A percentile compares a stretch with the other conserved stretches of the same genome.
Evolutionary conservation across 2,113 vertebrate genomes (phyloP).

Genomic region (Anas platyrhynchos): DNA sequence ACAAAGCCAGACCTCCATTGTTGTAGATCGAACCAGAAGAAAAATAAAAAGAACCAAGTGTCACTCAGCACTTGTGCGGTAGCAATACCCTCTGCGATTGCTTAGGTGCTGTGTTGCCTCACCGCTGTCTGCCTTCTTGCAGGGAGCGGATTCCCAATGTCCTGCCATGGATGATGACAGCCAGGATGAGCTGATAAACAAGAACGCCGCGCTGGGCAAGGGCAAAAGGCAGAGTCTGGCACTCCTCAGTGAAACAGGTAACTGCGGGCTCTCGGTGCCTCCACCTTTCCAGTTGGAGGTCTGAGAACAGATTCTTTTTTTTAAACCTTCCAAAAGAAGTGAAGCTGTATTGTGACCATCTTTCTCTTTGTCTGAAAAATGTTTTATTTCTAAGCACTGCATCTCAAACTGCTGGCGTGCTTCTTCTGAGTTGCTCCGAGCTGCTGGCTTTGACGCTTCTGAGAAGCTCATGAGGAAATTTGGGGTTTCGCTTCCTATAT

Average conservation of each 20-base stretch:
- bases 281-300: fast-evolving
- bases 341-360: not conserved
- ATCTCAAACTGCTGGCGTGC: not conserved
- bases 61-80: not conserved
- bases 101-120: not conserved
- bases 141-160: slow-evolving; percentile 76
- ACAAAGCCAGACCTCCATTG: not conserved
- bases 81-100: not conserved
- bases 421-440: not conserved
- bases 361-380: not conserved
- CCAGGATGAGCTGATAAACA: slow-evolving; percentile 88
- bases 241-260: slow-evolving; percentile 82
- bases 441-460: not conserved
- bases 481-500: not conserved
- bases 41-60: no score
- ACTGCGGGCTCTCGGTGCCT: not conserved
- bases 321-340: not conserved
- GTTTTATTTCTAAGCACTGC: not conserved
- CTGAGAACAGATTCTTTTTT: not conserved
- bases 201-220: slow-evolving; percentile 75
- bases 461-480: not conserved
- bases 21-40: not conserved
- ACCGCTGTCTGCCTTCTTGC: not conserved
- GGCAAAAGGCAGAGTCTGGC: slow-evolving; percentile 62
- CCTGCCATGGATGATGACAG: slow-evolving; percentile 92